Evolutionary conservation across 2,797 vertebrate species (phyloP).

Genomic region (Fratercula arctica): DNA sequence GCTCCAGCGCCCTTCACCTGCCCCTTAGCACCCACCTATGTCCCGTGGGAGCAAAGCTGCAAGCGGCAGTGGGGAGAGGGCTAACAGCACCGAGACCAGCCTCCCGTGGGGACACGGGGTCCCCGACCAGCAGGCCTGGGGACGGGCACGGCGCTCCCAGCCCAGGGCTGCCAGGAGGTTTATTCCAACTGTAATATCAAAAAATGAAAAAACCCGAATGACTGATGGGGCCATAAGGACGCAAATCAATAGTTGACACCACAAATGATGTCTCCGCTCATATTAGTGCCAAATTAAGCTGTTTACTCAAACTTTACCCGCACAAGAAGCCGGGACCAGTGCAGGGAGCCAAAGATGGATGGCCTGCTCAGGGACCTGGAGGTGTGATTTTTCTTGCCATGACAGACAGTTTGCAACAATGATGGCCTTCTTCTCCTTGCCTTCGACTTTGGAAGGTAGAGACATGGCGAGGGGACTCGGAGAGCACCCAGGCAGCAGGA

Average conservation of each 20-base stretch:
- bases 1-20: neutral
- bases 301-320: conserved; percentile 17
- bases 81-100: neutral
- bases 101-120: fast-evolving
- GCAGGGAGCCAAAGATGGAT: conserved; percentile 4
- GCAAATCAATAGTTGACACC: conserved; percentile 44
- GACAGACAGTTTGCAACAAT: neutral
- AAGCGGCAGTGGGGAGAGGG: fast-evolving
- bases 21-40: fast-evolving
- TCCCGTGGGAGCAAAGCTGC: fast-evolving
- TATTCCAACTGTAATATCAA: neutral
- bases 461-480: fast-evolving
- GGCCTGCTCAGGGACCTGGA: neutral
- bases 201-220: neutral
- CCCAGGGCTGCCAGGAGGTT: neutral
- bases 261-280: neutral
- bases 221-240: neutral
- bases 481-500: neutral
- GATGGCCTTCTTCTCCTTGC: neutral
- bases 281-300: conserved; percentile 55
- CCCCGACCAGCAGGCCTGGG: fast-evolving
- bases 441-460: fast-evolving
- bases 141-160: fast-evolving
- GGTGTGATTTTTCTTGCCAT: neutral
- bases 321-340: neutral